A percentile compares a stretch with the other conserved stretches of the same genome.
Evolutionary conservation across 2,113 vertebrate species (phyloP).

Genomic region (Protobothrops mucrosquamatus): DNA sequence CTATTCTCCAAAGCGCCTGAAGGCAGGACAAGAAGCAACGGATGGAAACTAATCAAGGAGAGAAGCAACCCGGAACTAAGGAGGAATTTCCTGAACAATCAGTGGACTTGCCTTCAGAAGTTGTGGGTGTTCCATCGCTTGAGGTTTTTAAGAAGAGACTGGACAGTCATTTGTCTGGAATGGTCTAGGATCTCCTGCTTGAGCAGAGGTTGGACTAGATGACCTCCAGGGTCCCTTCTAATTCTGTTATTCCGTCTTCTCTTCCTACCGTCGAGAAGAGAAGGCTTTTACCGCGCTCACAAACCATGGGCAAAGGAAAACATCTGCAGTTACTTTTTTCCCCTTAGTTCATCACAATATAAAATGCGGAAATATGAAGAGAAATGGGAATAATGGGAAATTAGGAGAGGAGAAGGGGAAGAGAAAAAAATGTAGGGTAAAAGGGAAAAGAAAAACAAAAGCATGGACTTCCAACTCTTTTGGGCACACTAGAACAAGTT

Average conservation of each 20-base stretch:
- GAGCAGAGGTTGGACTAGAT: not conserved
- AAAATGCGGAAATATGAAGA: not conserved
- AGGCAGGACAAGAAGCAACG: not conserved
- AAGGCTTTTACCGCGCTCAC: not conserved
- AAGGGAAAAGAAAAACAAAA: not conserved
- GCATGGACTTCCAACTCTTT: too few relatives aligned
- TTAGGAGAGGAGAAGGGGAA: too few relatives aligned
- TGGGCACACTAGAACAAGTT: not conserved
- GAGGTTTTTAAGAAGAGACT: too few relatives aligned
- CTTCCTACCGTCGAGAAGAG: not conserved
- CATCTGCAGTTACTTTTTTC: not conserved
- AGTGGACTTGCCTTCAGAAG: too few relatives aligned
- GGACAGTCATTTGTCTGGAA: too few relatives aligned
- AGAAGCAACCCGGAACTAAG: not conserved
- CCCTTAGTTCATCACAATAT: not conserved
- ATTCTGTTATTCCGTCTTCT: not conserved
- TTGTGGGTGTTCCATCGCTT: too few relatives aligned
- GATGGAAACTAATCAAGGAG: not conserved
- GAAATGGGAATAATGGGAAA: not conserved
- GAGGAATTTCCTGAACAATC: too few relatives aligned
- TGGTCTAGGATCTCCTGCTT: not conserved
- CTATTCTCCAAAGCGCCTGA: accelerated
- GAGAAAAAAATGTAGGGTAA: too few relatives aligned
- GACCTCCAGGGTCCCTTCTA: not conserved
- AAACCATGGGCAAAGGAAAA: not conserved